Conservation (phyloP, 2,113 vertebrate species). For the Euleptes europaea region DNA sequence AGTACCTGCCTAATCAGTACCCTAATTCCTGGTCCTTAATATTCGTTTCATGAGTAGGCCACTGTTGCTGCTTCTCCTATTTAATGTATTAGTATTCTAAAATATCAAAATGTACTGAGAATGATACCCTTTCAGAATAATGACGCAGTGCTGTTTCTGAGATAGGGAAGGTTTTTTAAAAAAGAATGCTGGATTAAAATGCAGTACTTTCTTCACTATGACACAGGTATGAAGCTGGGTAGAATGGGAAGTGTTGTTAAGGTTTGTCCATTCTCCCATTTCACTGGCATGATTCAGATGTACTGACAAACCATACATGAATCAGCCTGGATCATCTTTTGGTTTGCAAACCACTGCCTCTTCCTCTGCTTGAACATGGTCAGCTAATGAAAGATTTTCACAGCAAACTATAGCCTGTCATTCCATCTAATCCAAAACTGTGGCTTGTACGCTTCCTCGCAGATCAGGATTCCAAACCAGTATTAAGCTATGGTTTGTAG, state of each 20-base stretch:
- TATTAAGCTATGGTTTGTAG: too few relatives aligned
- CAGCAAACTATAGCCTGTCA: too few relatives aligned
- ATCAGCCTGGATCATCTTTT: too few relatives aligned
- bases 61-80: not conserved
- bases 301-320: too few relatives aligned
- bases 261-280: not conserved
- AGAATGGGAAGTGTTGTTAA: not conserved
- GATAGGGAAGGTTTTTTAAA: not conserved
- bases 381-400: too few relatives aligned
- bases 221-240: not conserved
- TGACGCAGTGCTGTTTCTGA: not conserved
- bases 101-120: too few relatives aligned
- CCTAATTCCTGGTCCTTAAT: not conserved
- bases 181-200: not conserved
- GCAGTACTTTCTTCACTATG: not conserved
- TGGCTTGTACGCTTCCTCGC: too few relatives aligned
- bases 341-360: too few relatives aligned
- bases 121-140: not conserved
- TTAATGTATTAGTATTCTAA: not conserved
- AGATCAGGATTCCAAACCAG: too few relatives aligned
- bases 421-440: too few relatives aligned
- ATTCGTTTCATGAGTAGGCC: not conserved
- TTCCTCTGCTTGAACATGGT: too few relatives aligned
- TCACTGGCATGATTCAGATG: not conserved
- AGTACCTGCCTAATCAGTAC: not conserved